Evolutionary conservation across 30 jellyfish, hydroid and myxozoan genomes (phyloP).

Genomic region (Mastigias papua): DNA sequence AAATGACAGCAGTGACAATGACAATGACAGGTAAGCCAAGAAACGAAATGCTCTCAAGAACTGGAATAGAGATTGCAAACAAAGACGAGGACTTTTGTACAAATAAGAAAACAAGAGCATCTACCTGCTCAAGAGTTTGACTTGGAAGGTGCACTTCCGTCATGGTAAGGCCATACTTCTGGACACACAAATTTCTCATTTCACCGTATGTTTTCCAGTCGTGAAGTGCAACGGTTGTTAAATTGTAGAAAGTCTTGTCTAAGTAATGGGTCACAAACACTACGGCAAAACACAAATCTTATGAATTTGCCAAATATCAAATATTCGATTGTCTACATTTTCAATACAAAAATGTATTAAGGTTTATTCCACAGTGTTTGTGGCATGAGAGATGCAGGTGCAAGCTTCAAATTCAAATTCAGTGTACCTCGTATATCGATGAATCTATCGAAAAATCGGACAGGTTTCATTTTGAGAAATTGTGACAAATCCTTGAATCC

Average conservation of each 20-base stretch:
- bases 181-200: conserved; percentile 93
- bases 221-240: conserved; percentile 97
- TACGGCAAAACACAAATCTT: background rate
- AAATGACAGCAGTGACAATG: too few species aligned
- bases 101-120: background rate
- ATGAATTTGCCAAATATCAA: background rate
- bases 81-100: too few species aligned
- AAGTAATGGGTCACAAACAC: conserved; percentile 91
- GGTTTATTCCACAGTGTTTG: too few species aligned
- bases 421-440: conserved; percentile 86
- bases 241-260: conserved; percentile 97
- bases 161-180: conserved; percentile 92
- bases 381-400: background rate
- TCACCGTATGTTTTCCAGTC: conserved; percentile 99
- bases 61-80: background rate
- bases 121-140: conserved; percentile 97
- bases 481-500: conserved; percentile 88
- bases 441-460: conserved; percentile 85
- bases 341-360: too few species aligned
- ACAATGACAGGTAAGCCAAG: too few species aligned
- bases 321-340: background rate
- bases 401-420: background rate
- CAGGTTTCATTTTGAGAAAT: conserved; percentile 87
- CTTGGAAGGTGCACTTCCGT: conserved; percentile 96
- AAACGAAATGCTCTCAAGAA: background rate